These are phyloP conservation scores for Meloe dianella DNA, from an alignment of 2,888 invertebrate genomes.

Conservation along the genomic window DNA sequence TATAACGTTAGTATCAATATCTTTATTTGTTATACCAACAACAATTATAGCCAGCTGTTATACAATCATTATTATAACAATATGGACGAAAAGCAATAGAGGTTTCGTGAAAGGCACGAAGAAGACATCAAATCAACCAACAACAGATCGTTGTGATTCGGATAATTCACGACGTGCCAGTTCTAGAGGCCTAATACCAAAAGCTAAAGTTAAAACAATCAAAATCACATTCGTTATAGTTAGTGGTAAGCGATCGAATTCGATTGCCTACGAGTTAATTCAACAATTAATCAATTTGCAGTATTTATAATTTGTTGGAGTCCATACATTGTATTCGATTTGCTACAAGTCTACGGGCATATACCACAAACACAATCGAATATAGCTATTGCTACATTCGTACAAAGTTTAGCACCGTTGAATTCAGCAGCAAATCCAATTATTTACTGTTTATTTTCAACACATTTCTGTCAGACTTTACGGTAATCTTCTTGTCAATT, in stretches of 20 bases:
- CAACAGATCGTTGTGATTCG: slow-evolving; percentile 37
- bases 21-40: slow-evolving; percentile 83
- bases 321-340: slow-evolving; percentile 90
- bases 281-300: slow-evolving; percentile 57
- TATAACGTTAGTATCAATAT: slow-evolving; percentile 79
- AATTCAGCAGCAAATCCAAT: slow-evolving; percentile 95
- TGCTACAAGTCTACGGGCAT: slow-evolving; percentile 86
- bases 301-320: slow-evolving; percentile 96
- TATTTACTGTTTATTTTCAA: slow-evolving; percentile 93
- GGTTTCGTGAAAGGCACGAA: slow-evolving; percentile 34
- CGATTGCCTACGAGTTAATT: not conserved
- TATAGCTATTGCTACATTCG: slow-evolving; percentile 85
- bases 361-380: slow-evolving; percentile 80
- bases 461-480: slow-evolving; percentile 82
- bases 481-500: slow-evolving; percentile 66
- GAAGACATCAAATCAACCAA: slow-evolving; percentile 16
- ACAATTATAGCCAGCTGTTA: slow-evolving; percentile 87
- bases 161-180: slow-evolving; percentile 75
- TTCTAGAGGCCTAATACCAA: slow-evolving; percentile 89
- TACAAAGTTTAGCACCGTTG: slow-evolving; percentile 88
- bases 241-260: slow-evolving; percentile 53
- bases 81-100: slow-evolving; percentile 79
- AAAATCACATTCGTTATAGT: slow-evolving; percentile 96
- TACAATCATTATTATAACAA: slow-evolving; percentile 84
- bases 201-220: slow-evolving; percentile 93